These are phyloP conservation scores for Serilophus lunatus DNA, from an alignment of 2,113 vertebrate species.

Conservation along the genomic window DNA sequence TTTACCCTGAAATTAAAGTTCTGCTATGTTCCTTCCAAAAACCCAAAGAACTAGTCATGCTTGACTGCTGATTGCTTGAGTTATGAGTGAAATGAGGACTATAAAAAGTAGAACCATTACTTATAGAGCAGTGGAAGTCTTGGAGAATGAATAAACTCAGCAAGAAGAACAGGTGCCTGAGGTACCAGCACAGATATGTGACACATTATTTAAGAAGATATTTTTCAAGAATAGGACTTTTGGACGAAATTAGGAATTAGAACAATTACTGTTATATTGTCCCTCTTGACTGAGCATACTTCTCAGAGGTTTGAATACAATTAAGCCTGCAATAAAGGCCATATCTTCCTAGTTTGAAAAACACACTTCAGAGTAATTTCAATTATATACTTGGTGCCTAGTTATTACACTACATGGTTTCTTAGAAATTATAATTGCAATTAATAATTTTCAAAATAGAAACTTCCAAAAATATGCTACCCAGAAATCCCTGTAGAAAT, in stretches of 20 bases:
- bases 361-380: neutral
- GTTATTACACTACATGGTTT: neutral
- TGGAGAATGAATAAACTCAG: neutral
- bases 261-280: neutral
- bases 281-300: neutral
- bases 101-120: neutral
- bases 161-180: neutral
- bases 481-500: neutral
- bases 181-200: neutral
- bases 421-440: neutral
- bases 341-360: neutral
- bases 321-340: neutral
- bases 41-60: neutral
- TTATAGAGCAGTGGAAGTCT: neutral
- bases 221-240: neutral
- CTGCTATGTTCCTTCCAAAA: neutral
- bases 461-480: neutral
- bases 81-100: neutral
- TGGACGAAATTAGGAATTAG: neutral
- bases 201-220: neutral
- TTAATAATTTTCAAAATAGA: slow-evolving; percentile 8
- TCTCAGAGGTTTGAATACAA: neutral
- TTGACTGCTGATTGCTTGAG: neutral
- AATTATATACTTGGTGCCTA: neutral
- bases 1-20: neutral